A percentile compares a stretch with the other conserved stretches of the same genome.
phyloP scores from a whole-genome alignment of 2,888 invertebrate species.

The Chrysodeixis includens region DNA sequence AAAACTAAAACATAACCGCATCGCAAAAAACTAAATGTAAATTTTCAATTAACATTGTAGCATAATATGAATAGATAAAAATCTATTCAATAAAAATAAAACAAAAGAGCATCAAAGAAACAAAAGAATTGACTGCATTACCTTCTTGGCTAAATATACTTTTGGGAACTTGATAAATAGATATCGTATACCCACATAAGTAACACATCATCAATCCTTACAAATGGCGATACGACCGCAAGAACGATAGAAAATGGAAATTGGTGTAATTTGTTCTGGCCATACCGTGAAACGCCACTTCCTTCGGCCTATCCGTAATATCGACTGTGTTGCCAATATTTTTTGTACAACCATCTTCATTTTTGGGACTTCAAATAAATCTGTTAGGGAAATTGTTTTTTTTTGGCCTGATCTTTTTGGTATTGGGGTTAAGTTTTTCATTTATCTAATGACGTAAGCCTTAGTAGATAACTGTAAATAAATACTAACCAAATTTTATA shows the following conservation, averaged over 20 bases:
- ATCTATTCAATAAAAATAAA: neutral
- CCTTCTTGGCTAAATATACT: constrained; percentile 32
- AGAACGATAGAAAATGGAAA: constrained; percentile 67
- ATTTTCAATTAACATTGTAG: no score
- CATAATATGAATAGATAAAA: no score
- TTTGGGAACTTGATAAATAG: constrained; percentile 52
- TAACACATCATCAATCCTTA: constrained; percentile 61
- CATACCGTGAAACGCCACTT: constrained; percentile 72
- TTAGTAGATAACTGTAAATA: no score
- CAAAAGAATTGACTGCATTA: neutral
- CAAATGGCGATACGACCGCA: constrained; percentile 62
- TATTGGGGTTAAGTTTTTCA: neutral
- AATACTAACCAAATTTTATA: no score
- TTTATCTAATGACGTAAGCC: no score
- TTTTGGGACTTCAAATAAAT: constrained; percentile 38
- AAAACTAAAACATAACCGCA: no score
- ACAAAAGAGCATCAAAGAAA: neutral
- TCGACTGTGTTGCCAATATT: constrained; percentile 55
- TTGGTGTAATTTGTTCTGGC: constrained; percentile 75
- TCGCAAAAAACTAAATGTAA: no score
- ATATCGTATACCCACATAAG: constrained; percentile 50
- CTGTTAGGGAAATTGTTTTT: constrained; percentile 41
- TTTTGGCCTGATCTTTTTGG: neutral
- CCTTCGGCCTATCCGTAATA: constrained; percentile 69
- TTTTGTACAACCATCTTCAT: constrained; percentile 36